These are phyloP conservation scores for Drosophila mulleri DNA, from an alignment of 2,888 invertebrate genomes.

Conservation along the genomic window DNA sequence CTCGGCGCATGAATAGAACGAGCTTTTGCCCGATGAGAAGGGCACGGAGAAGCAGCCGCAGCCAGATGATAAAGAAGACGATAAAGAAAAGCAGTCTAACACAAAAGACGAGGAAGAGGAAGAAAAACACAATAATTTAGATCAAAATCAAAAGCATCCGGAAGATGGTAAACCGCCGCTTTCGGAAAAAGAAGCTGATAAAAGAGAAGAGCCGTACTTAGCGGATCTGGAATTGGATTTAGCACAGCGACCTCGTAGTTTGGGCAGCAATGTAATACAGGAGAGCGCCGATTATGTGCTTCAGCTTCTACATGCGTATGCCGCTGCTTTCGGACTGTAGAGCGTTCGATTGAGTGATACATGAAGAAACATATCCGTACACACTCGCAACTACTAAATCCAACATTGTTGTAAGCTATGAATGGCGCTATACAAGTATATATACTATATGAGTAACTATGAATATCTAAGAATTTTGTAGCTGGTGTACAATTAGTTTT, in stretches of 20 bases:
- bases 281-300: conserved; percentile 71
- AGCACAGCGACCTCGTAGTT: conserved; percentile 59
- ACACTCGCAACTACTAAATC: conserved; percentile 36
- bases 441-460: neutral
- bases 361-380: conserved; percentile 49
- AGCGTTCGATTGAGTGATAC: conserved; percentile 1
- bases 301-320: conserved; percentile 66
- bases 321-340: conserved; percentile 68
- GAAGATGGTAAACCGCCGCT: conserved; percentile 2
- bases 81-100: neutral
- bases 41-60: conserved; percentile 48
- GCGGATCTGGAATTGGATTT: conserved; percentile 58
- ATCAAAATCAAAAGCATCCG: neutral
- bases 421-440: conserved; percentile 28
- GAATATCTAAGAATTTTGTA: conserved; percentile 33
- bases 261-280: conserved; percentile 68
- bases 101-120: neutral
- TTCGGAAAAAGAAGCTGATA: neutral
- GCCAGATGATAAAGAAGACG: conserved; percentile 7
- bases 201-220: conserved; percentile 32
- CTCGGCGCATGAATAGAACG: conserved; percentile 81
- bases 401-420: conserved; percentile 32
- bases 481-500: conserved; percentile 48
- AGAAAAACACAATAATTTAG: neutral
- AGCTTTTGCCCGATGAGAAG: conserved; percentile 64